Base-by-base conservation (phyloP, 92 coral and sea anemone species). In the Porites lobata region DNA sequence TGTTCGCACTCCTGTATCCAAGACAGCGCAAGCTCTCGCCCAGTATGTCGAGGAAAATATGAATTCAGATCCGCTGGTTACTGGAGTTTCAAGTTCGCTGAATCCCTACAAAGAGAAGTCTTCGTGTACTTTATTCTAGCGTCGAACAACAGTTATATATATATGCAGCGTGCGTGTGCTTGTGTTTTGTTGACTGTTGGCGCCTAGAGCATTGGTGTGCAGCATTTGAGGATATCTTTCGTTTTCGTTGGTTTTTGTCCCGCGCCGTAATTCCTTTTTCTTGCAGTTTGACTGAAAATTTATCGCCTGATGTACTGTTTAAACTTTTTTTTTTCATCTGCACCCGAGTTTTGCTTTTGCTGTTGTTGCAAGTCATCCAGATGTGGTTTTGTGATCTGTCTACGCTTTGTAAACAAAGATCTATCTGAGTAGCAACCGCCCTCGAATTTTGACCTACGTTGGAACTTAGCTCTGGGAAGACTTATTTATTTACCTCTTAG, bases 21-120 rank as follows among this genome's bases (percentile, higher is more conserved):
- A 88, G 56, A 87, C 94, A 1, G 86, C 85, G 20, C 71, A 69
- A 13, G 94, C 85, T 38, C 85, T 91, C 10, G 77, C 75, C 29
- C 71, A 75, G 56, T 87, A 87, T 43, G 90, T 88, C 72, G 94
- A 87, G 24, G 88, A 91, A n/a, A 72, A 86, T 29, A 22, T 77
- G n/a, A 85, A 85, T 6, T 26, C 54, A 19, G 94, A 91, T 22
- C 91, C 91, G 17, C 88, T 91, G 14, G 94, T 91, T 53, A 76
- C 83, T 9, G 94, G 94, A 67, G 85, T 91, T 38, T 81, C 94
- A 8, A 86, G 85, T 22, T 91, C 94, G 26, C 85, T 87, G 24
- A 91, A 91, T 78, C 94, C 94, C 13, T 91, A 80, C 89, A 79
- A 89, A 70, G 94, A 91, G 43, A 91, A 87, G 76, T 76, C 88